phyloP scores from a whole-genome alignment of 2,888 invertebrate species.

The Sinohyriopsis cumingii region DNA sequence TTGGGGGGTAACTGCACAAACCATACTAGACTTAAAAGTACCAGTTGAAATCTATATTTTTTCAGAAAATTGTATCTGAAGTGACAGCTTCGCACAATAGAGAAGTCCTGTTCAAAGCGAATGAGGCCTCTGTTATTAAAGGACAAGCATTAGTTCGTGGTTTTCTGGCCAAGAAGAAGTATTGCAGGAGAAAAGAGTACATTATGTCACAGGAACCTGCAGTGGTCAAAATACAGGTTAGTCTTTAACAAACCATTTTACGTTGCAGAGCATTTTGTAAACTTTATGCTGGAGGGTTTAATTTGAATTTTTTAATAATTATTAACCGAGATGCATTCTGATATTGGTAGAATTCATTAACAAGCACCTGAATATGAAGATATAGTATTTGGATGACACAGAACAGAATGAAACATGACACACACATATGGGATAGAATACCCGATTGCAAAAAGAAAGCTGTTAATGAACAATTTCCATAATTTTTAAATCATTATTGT shows the following conservation, averaged over 20 bases:
- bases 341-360: too few species aligned
- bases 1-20: too few species aligned
- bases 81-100: conserved; percentile 67
- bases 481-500: too few species aligned
- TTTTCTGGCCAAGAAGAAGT: conserved; percentile 76
- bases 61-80: conserved; percentile 62
- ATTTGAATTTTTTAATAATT: too few species aligned
- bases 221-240: conserved; percentile 70
- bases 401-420: too few species aligned
- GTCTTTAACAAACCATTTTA: background rate
- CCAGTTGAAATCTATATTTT: conserved; percentile 4
- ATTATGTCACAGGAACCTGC: conserved; percentile 62
- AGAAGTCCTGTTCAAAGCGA: conserved; percentile 65
- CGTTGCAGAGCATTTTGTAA: background rate
- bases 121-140: conserved; percentile 73
- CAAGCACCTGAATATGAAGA: too few species aligned
- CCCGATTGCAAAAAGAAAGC: too few species aligned
- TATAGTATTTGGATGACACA: too few species aligned
- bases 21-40: background rate
- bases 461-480: too few species aligned
- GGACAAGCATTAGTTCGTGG: conserved; percentile 79
- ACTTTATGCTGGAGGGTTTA: too few species aligned
- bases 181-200: conserved; percentile 57
- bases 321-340: too few species aligned
- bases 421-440: too few species aligned